phyloP scores from a whole-genome alignment of 2,888 invertebrate species.

The Cheilosia vulpina region DNA sequence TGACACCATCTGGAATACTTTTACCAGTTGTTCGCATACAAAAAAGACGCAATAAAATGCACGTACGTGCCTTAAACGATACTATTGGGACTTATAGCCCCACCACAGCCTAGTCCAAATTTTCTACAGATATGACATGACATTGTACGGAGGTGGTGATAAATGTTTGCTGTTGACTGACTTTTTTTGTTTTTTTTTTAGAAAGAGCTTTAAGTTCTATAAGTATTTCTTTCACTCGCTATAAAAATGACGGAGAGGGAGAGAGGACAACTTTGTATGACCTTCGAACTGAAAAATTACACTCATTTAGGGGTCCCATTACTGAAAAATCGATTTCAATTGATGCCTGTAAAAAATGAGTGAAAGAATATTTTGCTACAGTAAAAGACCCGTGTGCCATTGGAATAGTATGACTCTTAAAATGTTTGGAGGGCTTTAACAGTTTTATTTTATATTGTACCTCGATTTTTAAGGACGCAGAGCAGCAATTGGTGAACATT shows the following conservation, averaged over 20 bases:
- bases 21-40: too few relatives aligned
- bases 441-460: too few relatives aligned
- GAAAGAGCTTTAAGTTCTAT: not conserved
- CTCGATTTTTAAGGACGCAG: too few relatives aligned
- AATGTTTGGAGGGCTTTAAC: too few relatives aligned
- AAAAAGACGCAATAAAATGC: too few relatives aligned
- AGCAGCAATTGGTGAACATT: too few relatives aligned
- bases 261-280: not conserved
- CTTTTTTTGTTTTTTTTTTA: not conserved
- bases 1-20: too few relatives aligned
- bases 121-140: not conserved
- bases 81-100: not conserved
- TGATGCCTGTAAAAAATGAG: not conserved
- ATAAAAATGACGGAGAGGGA: not conserved
- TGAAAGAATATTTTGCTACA: not conserved
- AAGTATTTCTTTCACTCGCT: not conserved
- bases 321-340: conserved; percentile 8
- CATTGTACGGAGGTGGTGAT: not conserved
- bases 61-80: not conserved
- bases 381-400: not conserved
- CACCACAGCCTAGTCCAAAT: not conserved
- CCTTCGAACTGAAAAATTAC: not conserved
- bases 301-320: not conserved
- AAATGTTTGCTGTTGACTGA: not conserved
- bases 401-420: too few relatives aligned